phyloP scores from a whole-genome alignment of 2,113 vertebrate species.

The Lampris megalopsis region DNA sequence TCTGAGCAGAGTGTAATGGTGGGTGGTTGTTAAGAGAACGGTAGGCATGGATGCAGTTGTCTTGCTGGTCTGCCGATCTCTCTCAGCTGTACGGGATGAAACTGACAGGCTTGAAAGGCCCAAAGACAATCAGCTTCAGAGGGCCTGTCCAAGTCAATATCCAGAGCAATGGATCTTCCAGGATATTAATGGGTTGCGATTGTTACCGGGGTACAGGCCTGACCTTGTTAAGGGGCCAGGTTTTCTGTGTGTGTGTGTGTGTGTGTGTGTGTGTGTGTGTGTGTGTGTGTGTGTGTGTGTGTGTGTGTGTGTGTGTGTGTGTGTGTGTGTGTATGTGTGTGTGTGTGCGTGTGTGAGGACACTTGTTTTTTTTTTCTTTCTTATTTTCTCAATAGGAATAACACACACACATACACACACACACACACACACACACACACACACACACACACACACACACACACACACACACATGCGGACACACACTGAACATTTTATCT shows the following conservation, averaged over 20 bases:
- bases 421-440: neutral
- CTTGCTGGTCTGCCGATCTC: constrained; percentile 58
- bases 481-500: neutral
- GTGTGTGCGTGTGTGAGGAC: neutral
- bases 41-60: constrained; percentile 21
- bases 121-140: constrained; percentile 69
- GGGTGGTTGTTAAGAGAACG: constrained; percentile 19
- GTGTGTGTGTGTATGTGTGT: constrained; percentile 13
- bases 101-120: constrained; percentile 72
- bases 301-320: constrained; percentile 10
- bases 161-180: constrained; percentile 66
- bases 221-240: constrained; percentile 69
- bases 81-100: constrained; percentile 58
- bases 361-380: neutral
- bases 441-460: constrained; percentile 16
- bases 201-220: constrained; percentile 54
- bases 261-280: constrained; percentile 18
- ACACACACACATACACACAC: neutral
- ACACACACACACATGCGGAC: neutral
- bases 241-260: constrained; percentile 11
- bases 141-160: constrained; percentile 73
- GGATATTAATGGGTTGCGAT: constrained; percentile 71
- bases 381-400: neutral
- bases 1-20: constrained; percentile 12
- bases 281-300: neutral